Base-by-base conservation (phyloP, 2,888 invertebrate species). In the Hyppa rectilinea region DNA sequence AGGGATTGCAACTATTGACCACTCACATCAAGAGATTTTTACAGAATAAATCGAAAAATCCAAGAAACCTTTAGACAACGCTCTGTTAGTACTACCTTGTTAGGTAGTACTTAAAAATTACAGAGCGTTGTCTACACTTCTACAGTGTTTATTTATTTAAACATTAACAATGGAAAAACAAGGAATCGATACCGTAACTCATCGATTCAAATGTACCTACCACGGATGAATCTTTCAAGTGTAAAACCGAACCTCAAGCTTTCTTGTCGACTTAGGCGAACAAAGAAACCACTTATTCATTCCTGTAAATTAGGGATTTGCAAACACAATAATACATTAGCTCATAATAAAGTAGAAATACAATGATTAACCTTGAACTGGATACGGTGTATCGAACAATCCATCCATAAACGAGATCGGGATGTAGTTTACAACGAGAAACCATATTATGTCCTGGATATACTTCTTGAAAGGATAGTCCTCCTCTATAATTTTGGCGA, bases 371-470 rank as follows among this genome's bases (percentile, higher is more conserved):
- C 95, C 95, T 86, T 87, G 70, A 3, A 95, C 94, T 60, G 85
- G 78, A 53, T 81, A 56, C 3, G 95, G 95, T 20, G 80, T 81
- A 80, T 94, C 90, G 83, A 94, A 93, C 9, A 71, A 29, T 43
- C 88, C 91, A 77, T 95, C 95, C 65, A 92, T 86, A 79, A 77
- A 85, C 2, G 93, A 89, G 2, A 83, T 36, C 0, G 95, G 95
- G 68, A 95, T 93, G 61, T 86, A 87, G 1, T 78, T 43, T 17
- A 82, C 80, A 20, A 95, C 83, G 4, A 71, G 56, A 36, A 78
- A 82, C 94, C 94, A 94, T 85, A 95, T 87, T n/a, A 92, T 64
- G 2, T 88, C 78, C 49, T 64, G 4, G 1, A 94, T 71, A 64
- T 87, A 91, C 43, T 74, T 75, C 29, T 9, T 6, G 7, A 81